phyloP scores from a whole-genome alignment of 2,113 vertebrate genomes.

The Pristiophorus japonicus region DNA sequence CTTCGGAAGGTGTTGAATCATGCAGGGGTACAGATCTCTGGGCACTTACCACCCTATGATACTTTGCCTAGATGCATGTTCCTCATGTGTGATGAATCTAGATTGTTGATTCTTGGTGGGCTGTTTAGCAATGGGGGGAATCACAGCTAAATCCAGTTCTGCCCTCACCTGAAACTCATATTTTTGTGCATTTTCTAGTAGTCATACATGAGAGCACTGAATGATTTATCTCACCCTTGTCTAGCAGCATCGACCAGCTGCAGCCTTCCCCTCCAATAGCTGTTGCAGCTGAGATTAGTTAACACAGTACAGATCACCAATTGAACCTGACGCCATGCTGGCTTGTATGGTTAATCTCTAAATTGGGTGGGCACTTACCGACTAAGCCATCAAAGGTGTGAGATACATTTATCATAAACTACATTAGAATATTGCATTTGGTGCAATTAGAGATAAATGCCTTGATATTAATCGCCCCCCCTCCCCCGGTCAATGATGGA shows the following conservation, averaged over 20 bases:
- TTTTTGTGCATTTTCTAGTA: background rate
- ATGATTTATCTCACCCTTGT: background rate
- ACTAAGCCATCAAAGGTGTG: background rate
- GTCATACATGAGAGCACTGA: background rate
- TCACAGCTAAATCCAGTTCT: background rate
- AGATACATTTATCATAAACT: background rate
- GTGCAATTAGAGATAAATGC: background rate
- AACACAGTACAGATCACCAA: background rate
- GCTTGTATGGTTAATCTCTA: background rate
- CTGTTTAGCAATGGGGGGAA: background rate
- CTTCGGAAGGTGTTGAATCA: background rate
- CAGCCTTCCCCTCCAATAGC: background rate
- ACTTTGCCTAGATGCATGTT: background rate
- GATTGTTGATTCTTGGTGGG: background rate
- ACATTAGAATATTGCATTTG: background rate
- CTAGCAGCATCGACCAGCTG: background rate
- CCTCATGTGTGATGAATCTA: background rate
- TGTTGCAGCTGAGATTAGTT: background rate
- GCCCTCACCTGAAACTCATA: background rate
- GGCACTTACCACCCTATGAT: background rate
- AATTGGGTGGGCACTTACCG: background rate
- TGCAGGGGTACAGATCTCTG: background rate
- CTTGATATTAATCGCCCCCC: background rate
- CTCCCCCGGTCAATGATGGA: background rate
- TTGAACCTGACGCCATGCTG: background rate